These are phyloP conservation scores for Azemiops feae DNA, from an alignment of 2,113 vertebrate genomes.

Conservation along the genomic window DNA sequence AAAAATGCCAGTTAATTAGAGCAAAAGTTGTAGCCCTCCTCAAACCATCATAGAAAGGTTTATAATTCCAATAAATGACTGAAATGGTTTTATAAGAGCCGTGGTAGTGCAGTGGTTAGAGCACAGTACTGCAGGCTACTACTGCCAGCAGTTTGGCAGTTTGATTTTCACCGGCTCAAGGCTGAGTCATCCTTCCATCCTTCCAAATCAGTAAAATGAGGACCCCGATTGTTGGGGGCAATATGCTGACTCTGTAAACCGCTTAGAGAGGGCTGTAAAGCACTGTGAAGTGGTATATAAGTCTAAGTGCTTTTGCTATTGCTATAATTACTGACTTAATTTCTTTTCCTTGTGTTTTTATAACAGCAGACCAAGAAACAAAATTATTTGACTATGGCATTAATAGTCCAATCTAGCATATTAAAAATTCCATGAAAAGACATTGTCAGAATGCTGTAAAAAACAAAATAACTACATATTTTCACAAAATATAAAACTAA, in stretches of 20 bases:
- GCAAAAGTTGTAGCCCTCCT: background rate
- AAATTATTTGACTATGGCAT: background rate
- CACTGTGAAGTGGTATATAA: too few relatives aligned
- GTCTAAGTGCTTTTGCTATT: too few relatives aligned
- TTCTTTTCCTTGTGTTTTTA: background rate
- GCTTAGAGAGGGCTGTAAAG: too few relatives aligned
- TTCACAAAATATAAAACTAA: conserved; percentile 7
- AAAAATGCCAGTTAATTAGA: background rate
- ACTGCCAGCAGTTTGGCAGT: too few relatives aligned
- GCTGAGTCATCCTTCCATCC: too few relatives aligned
- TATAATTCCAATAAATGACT: background rate
- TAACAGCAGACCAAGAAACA: background rate
- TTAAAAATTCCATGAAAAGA: background rate
- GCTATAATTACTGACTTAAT: background rate
- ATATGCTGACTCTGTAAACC: too few relatives aligned
- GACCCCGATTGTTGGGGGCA: too few relatives aligned
- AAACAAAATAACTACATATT: background rate
- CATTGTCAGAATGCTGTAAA: background rate
- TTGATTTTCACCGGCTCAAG: too few relatives aligned
- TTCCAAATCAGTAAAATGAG: too few relatives aligned
- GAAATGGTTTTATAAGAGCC: background rate
- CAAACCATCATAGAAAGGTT: background rate
- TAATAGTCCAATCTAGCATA: background rate
- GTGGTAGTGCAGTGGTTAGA: too few relatives aligned
- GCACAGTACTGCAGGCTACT: too few relatives aligned